Base-by-base conservation (phyloP, 2,113 vertebrate genomes). In the Panurus biarmicus region DNA sequence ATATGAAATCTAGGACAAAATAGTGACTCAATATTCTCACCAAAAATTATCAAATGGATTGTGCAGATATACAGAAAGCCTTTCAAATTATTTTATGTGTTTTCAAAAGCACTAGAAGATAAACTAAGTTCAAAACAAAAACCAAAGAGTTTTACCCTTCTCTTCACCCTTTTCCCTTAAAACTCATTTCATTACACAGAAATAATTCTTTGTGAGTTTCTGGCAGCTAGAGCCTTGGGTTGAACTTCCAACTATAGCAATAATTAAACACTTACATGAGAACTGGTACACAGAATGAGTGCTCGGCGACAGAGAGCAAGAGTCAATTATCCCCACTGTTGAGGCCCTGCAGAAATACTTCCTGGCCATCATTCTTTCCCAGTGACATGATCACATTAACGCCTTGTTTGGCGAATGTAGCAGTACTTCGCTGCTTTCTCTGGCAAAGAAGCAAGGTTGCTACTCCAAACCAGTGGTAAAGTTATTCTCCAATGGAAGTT, bases 351-450 rank as follows among this genome's bases (percentile, higher is more conserved):
- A 75, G 36, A 85, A 75, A 15, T 12, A 74, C 13, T 80, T 94
- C 45, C 28, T 9, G 22, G 53, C 7, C 26, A 21, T 18, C 38
- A 38, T 19, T 70, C 66, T 64, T 61, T 79, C 22, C 19, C 5
- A 2, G 28, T 19, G 45, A 57, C n/a, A 50, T 74, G 64, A 53
- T 0, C 3, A n/a, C 0, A 0, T 19, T n/a, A 74, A 77, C 1
- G 2, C 11, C 31, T 78, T 21, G 2, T 51, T 69, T 57, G 36
- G 57, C 6, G 7, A 85, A 81, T 0, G 2, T 48, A 78, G 54
- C 20, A 2, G 61, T 24, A 51, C 57, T 50, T 87, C 74, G 35
- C 71, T 77, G 26, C 53, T 60, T 71, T 28, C 81, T 78, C 81
- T 48, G 48, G 40, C 22, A 75, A 76, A 91, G 31, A 79, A 25